Evolutionary conservation across 2,113 vertebrate genomes (phyloP).

Genomic region (Cyanoliseus patagonus): DNA sequence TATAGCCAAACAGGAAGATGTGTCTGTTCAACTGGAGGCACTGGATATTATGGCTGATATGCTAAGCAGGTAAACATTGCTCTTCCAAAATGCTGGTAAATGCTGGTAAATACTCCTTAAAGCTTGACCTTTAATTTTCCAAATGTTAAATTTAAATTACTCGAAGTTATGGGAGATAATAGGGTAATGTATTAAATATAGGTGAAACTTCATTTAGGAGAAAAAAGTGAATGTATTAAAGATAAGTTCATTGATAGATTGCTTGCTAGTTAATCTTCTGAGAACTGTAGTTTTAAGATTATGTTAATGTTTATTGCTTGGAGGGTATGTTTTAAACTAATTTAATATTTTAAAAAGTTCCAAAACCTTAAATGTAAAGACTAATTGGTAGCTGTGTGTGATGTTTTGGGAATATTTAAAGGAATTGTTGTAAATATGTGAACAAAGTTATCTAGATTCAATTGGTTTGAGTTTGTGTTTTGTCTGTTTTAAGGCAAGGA

Average conservation of each 20-base stretch:
- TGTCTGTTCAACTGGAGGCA: conserved; percentile 96
- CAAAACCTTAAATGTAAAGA: neutral
- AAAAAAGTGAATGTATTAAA: neutral
- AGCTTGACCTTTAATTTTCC: neutral
- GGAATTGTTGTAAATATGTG: conserved; percentile 8
- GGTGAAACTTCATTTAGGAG: neutral
- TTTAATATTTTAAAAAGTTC: neutral
- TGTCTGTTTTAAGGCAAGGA: conserved; percentile 89
- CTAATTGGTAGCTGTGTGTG: neutral
- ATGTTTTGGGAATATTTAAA: neutral
- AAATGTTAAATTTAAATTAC: neutral
- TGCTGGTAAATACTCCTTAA: neutral
- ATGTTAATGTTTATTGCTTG: neutral
- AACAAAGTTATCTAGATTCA: conserved; percentile 42
- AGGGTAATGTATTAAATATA: neutral
- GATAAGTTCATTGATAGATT: neutral
- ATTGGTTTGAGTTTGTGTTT: conserved; percentile 69
- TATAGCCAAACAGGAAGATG: conserved; percentile 99
- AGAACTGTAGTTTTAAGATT: neutral
- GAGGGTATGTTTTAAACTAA: neutral
- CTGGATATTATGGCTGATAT: conserved; percentile 99
- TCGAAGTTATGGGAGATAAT: neutral
- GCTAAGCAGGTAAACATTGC: conserved; percentile 88
- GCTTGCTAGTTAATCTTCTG: neutral
- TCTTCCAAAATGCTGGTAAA: neutral